Percentiles rank a stretch among this genome's conserved stretches.
Evolutionary conservation across 2,888 invertebrate genomes (phyloP).

Genomic region (Panzeria rudis): DNA sequence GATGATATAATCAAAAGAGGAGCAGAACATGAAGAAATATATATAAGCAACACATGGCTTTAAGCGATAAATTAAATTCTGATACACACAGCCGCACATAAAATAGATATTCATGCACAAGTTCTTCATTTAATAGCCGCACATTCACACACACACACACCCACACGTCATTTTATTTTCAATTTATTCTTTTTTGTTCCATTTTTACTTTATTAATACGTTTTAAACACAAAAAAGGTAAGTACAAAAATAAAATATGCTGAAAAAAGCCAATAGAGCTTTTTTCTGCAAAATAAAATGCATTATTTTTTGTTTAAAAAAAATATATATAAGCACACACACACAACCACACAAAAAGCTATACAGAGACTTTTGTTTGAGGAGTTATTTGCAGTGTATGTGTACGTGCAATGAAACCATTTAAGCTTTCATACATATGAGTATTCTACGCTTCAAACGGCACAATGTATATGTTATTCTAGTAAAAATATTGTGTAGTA

Average conservation of each 20-base stretch:
- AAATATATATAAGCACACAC: background rate
- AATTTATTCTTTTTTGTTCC: background rate
- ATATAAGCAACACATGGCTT: conserved; percentile 49
- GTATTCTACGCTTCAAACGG: too few species aligned
- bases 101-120: background rate
- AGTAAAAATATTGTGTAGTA: background rate
- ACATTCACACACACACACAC: conserved; percentile 16
- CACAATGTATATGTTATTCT: too few species aligned
- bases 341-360: background rate
- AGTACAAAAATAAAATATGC: background rate
- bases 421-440: background rate
- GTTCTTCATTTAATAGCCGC: conserved; percentile 34
- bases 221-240: conserved; percentile 25
- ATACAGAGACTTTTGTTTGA: background rate
- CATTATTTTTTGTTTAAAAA: conserved; percentile 14
- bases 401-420: background rate
- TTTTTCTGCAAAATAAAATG: conserved; percentile 28
- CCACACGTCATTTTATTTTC: background rate
- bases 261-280: conserved; percentile 20
- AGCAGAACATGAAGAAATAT: background rate
- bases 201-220: conserved; percentile 45
- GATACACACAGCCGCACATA: background rate
- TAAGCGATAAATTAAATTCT: conserved; percentile 68
- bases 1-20: conserved; percentile 32
- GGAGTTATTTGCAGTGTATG: background rate